Evolutionary conservation across 2,888 invertebrate species (phyloP).

Genomic region (Caenorhabditis sp.): DNA sequence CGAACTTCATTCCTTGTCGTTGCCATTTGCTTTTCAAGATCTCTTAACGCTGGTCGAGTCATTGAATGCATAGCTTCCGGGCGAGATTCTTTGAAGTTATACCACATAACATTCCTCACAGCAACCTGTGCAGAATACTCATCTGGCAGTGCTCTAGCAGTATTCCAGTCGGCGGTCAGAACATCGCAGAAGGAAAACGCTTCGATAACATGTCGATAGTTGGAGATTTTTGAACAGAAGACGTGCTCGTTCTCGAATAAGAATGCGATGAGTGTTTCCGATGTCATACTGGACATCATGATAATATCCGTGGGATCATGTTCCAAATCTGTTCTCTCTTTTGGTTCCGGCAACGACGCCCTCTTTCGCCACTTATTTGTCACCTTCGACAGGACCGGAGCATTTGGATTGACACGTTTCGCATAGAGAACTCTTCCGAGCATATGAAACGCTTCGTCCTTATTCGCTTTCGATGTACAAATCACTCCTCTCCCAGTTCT

Average conservation of each 20-base stretch:
- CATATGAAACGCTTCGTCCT: constrained; percentile 63
- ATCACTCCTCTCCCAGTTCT: constrained; percentile 18
- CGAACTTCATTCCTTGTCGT: constrained; percentile 12
- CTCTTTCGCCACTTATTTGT: constrained; percentile 10
- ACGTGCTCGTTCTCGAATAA: constrained; percentile 52
- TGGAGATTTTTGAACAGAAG: constrained; percentile 41
- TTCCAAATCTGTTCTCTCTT: constrained; percentile 46
- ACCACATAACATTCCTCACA: constrained; percentile 54
- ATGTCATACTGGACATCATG: constrained; percentile 55
- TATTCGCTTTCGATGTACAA: constrained; percentile 44
- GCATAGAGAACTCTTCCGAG: constrained; percentile 61
- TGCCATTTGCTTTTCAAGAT: constrained; percentile 38
- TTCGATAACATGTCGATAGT: constrained; percentile 44
- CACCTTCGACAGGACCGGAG: not conserved
- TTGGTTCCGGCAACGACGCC: constrained; percentile 16
- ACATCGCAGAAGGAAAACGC: constrained; percentile 44
- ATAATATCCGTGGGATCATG: constrained; percentile 59
- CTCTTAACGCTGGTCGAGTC: constrained; percentile 22
- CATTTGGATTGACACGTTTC: constrained; percentile 52
- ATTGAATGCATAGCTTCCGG: constrained; percentile 20
- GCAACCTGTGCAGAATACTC: constrained; percentile 49
- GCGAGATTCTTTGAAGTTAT: constrained; percentile 47
- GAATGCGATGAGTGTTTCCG: constrained; percentile 40
- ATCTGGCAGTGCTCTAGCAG: constrained; percentile 5
- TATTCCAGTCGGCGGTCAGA: constrained; percentile 24